Evolutionary conservation across 1,140 invertebrate species (phyloP).

Genomic region (Dreissena polymorpha): DNA sequence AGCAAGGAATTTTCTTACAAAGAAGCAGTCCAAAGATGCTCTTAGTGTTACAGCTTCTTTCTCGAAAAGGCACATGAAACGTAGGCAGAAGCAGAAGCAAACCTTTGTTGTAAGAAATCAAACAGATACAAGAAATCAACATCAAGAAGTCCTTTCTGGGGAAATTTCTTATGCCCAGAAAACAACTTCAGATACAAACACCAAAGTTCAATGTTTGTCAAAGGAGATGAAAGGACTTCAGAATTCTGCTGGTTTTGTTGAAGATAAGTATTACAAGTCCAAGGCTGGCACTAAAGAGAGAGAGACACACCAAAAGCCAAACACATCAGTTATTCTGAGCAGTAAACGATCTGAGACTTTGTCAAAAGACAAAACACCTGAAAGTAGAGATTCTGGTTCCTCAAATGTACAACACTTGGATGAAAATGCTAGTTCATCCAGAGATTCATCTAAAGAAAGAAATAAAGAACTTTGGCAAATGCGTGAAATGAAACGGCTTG

Average conservation of each 20-base stretch:
- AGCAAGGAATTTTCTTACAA: slow-evolving; percentile 17
- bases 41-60: neutral
- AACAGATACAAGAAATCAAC: neutral
- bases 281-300: neutral
- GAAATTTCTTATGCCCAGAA: neutral
- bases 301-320: neutral
- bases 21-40: slow-evolving; percentile 28
- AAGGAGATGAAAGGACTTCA: slow-evolving; percentile 20
- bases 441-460: slow-evolving; percentile 13
- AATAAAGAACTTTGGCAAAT: neutral
- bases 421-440: neutral
- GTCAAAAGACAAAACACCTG: neutral
- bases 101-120: slow-evolving; percentile 15
- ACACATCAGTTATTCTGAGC: neutral
- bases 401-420: neutral
- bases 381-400: neutral
- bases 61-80: slow-evolving; percentile 21
- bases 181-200: neutral
- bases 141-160: neutral
- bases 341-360: neutral
- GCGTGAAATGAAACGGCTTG: slow-evolving; percentile 23
- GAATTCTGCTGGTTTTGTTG: slow-evolving; percentile 35
- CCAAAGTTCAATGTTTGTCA: neutral
- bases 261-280: neutral
- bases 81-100: neutral